These are phyloP conservation scores for Helicolenus hilgendorfi DNA, from an alignment of 2,797 vertebrate species.

Conservation along the genomic window DNA sequence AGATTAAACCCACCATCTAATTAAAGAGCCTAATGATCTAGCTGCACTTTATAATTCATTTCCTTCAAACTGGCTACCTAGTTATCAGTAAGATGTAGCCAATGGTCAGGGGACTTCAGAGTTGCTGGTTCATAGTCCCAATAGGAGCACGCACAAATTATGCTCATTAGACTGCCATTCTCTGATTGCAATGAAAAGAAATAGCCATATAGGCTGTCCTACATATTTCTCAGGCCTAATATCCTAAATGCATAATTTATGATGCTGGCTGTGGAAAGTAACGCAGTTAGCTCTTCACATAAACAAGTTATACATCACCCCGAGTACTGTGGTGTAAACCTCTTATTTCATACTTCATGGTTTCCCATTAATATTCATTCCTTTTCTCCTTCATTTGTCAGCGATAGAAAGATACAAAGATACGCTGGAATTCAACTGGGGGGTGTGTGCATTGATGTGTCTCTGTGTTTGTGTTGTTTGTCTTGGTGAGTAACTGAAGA, in stretches of 20 bases:
- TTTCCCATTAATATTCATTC: constrained; percentile 39
- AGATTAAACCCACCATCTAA: constrained; percentile 54
- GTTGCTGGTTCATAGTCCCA: constrained; percentile 65
- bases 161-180: constrained; percentile 66
- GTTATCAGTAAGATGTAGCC: constrained; percentile 45
- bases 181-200: constrained; percentile 59
- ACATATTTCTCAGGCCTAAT: constrained; percentile 69
- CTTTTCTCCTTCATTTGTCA: constrained; percentile 35
- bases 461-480: background rate
- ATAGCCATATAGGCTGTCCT: constrained; percentile 52
- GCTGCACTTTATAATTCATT: constrained; percentile 56
- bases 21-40: constrained; percentile 62
- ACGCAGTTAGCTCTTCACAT: constrained; percentile 34
- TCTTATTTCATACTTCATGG: constrained; percentile 39
- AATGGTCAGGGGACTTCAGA: constrained; percentile 48
- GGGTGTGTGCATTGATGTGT: background rate
- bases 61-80: constrained; percentile 56
- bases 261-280: constrained; percentile 38
- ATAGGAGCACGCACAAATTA: constrained; percentile 45
- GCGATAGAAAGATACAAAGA: background rate
- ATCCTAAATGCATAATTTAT: constrained; percentile 76
- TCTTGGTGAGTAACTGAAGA: background rate
- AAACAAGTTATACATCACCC: constrained; percentile 66
- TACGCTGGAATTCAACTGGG: background rate
- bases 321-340: constrained; percentile 21